Evolutionary conservation across 2,113 vertebrate species (phyloP).

Genomic region (Archilochus colubris): DNA sequence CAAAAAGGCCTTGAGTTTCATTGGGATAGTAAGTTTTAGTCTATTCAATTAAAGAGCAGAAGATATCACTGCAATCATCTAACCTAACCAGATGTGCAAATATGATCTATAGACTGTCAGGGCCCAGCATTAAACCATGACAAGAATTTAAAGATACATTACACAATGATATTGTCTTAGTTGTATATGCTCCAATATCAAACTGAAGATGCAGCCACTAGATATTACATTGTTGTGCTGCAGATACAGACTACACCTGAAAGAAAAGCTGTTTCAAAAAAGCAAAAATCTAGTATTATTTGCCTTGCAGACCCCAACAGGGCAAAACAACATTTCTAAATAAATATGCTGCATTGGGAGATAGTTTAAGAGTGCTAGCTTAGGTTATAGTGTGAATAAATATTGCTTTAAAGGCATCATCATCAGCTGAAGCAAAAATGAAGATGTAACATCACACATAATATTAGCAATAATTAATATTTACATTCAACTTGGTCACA

Average conservation of each 20-base stretch:
- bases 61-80: background rate
- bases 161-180: background rate
- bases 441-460: background rate
- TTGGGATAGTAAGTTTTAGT: background rate
- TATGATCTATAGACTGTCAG: background rate
- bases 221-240: background rate
- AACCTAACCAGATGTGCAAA: background rate
- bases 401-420: background rate
- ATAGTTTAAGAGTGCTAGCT: background rate
- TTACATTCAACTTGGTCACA: background rate
- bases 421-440: background rate
- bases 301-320: background rate
- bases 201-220: background rate
- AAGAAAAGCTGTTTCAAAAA: background rate
- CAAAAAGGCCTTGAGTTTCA: background rate
- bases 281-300: background rate
- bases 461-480: background rate
- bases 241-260: background rate
- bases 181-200: background rate
- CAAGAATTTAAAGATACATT: background rate
- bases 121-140: no score
- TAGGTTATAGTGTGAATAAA: background rate
- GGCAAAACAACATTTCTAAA: background rate
- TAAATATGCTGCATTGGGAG: background rate
- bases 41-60: background rate